These are phyloP conservation scores for Megaceryle torquata DNA, from an alignment of 2,113 vertebrate species.

Conservation along the genomic window DNA sequence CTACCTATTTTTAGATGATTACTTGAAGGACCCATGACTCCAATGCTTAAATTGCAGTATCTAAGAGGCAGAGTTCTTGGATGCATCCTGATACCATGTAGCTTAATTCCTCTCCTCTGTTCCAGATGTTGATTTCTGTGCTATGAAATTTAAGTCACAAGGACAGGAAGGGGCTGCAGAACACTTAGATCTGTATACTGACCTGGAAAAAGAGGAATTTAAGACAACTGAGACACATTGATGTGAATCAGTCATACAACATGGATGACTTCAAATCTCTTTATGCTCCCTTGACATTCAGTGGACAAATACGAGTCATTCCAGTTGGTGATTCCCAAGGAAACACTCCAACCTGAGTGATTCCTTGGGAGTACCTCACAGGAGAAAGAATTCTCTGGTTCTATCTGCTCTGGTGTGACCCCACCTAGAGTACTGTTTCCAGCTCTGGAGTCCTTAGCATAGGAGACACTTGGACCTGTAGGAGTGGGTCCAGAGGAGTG, in stretches of 20 bases:
- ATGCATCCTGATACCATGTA: neutral
- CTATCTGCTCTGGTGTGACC: no score
- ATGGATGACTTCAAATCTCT: neutral
- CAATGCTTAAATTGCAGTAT: neutral
- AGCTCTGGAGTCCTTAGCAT: no score
- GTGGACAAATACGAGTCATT: neutral
- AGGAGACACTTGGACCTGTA: no score
- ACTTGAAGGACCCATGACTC: neutral
- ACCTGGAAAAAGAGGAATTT: neutral
- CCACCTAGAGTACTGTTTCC: no score
- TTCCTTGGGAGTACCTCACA: neutral
- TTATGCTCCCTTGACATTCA: neutral
- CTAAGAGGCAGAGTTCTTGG: neutral
- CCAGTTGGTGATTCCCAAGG: neutral
- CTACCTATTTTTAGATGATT: neutral
- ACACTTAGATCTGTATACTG: neutral
- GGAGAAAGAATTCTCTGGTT: neutral
- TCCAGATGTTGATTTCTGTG: neutral
- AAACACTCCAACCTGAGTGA: neutral
- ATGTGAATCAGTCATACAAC: neutral
- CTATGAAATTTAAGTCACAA: neutral
- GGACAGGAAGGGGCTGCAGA: neutral
- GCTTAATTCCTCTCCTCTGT: neutral
- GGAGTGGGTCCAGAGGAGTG: no score
- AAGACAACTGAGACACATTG: neutral